Evolutionary conservation across 2,888 invertebrate genomes (phyloP).

Genomic region (Abrostola triplasia): DNA sequence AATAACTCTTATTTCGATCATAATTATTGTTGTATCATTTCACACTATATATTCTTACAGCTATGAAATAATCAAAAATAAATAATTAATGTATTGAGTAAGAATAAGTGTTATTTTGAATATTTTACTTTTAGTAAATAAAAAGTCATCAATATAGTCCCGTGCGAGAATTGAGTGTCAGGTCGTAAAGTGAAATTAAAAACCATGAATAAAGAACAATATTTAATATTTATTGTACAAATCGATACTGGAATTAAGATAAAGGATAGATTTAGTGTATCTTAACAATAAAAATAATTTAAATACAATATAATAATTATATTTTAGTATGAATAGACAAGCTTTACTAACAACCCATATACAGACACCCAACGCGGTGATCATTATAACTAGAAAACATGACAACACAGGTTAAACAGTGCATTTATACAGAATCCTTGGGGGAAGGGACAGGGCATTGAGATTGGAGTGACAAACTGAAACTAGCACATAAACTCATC

Average conservation of each 20-base stretch:
- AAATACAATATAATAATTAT: constrained; percentile 68
- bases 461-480: constrained; percentile 4
- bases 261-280: constrained; percentile 77
- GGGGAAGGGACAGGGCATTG: constrained; percentile 28
- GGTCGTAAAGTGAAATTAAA: too few species aligned
- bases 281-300: constrained; percentile 77
- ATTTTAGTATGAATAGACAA: constrained; percentile 72
- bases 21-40: too few species aligned
- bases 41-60: too few species aligned
- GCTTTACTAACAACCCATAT: constrained; percentile 82
- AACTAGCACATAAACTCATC: neutral
- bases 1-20: too few species aligned
- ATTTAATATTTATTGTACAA: constrained; percentile 84
- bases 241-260: constrained; percentile 85
- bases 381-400: constrained; percentile 64
- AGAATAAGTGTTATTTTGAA: too few species aligned
- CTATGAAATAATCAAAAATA: too few species aligned
- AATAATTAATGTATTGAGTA: too few species aligned
- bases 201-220: constrained; percentile 74
- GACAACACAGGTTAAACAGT: constrained; percentile 61
- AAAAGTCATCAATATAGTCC: too few species aligned
- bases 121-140: too few species aligned
- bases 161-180: too few species aligned
- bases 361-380: constrained; percentile 76
- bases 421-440: constrained; percentile 34